A percentile compares a stretch with the other conserved stretches of the same genome.
Conservation (phyloP, 1,140 invertebrate species). For the Metaphire vulgaris region DNA sequence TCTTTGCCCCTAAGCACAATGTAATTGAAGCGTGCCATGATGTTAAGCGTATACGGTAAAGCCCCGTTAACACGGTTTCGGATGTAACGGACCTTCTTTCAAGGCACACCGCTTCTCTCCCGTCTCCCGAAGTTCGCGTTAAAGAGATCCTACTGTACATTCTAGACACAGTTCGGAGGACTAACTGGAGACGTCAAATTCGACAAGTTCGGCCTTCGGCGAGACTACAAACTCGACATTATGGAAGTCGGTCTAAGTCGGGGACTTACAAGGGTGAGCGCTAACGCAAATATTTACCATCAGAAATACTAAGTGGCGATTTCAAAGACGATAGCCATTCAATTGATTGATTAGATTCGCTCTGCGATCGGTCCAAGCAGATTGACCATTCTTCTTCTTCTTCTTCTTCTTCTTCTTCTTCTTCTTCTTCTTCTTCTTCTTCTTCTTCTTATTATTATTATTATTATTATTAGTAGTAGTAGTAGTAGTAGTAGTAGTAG, state of each 20-base stretch:
- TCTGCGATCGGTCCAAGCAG: too few relatives aligned
- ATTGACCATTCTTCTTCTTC: too few relatives aligned
- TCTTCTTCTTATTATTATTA: too few relatives aligned
- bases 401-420: too few relatives aligned
- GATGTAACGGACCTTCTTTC: neutral
- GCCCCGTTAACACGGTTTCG: neutral
- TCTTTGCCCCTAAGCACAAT: neutral
- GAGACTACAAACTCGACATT: conserved; percentile 81
- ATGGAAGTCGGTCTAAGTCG: conserved; percentile 58
- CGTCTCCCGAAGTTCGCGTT: too few relatives aligned
- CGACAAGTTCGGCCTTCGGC: conserved; percentile 67
- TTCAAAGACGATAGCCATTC: too few relatives aligned
- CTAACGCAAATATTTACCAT: neutral
- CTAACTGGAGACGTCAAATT: conserved; percentile 80
- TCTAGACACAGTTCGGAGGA: conserved; percentile 58
- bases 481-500: conserved; percentile 19
- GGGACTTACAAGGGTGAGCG: conserved; percentile 26
- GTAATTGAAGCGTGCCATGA: neutral
- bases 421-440: too few relatives aligned
- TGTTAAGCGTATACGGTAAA: neutral
- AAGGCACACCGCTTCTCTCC: too few relatives aligned
- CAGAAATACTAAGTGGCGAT: too few relatives aligned
- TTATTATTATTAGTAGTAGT: neutral
- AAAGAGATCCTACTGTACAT: neutral
- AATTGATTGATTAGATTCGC: too few relatives aligned